Evolutionary conservation across 2,888 invertebrate species (phyloP).

Genomic region (Platycheirus rosarum): DNA sequence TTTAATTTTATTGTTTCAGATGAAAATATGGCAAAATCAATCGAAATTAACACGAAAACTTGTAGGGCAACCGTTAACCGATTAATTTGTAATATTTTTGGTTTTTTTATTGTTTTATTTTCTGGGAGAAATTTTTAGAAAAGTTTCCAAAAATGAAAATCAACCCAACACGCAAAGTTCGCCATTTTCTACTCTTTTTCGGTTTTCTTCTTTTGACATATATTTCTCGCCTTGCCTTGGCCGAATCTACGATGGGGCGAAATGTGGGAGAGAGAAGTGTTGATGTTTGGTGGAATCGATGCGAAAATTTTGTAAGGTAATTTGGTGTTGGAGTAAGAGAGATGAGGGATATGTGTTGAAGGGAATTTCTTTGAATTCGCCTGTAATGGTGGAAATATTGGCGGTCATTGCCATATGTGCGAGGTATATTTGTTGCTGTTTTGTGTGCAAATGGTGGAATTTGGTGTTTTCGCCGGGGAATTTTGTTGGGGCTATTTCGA

Average conservation of each 20-base stretch:
- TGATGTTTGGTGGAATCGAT: slow-evolving; percentile 45
- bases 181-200: slow-evolving; percentile 78
- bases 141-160: slow-evolving; percentile 76
- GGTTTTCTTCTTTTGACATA: slow-evolving; percentile 75
- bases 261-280: slow-evolving; percentile 58
- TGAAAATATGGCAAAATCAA: slow-evolving; percentile 22
- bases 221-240: slow-evolving; percentile 63
- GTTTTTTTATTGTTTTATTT: slow-evolving; percentile 70
- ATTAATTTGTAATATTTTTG: slow-evolving; percentile 55
- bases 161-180: slow-evolving; percentile 77
- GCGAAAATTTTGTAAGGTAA: slow-evolving; percentile 28
- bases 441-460: slow-evolving; percentile 9
- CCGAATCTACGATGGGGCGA: slow-evolving; percentile 36
- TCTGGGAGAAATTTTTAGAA: slow-evolving; percentile 70
- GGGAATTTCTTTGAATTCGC: slow-evolving; percentile 59
- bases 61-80: slow-evolving; percentile 53
- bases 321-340: neutral
- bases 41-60: slow-evolving; percentile 49
- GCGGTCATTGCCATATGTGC: slow-evolving; percentile 66
- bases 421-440: slow-evolving; percentile 37
- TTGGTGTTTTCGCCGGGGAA: slow-evolving; percentile 27
- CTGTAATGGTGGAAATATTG: slow-evolving; percentile 54
- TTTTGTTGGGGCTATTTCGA: slow-evolving; percentile 11
- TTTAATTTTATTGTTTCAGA: slow-evolving; percentile 35
- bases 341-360: neutral